Base-by-base conservation (phyloP, 1,140 invertebrate genomes). In the Lasioglossum baleicum region DNA sequence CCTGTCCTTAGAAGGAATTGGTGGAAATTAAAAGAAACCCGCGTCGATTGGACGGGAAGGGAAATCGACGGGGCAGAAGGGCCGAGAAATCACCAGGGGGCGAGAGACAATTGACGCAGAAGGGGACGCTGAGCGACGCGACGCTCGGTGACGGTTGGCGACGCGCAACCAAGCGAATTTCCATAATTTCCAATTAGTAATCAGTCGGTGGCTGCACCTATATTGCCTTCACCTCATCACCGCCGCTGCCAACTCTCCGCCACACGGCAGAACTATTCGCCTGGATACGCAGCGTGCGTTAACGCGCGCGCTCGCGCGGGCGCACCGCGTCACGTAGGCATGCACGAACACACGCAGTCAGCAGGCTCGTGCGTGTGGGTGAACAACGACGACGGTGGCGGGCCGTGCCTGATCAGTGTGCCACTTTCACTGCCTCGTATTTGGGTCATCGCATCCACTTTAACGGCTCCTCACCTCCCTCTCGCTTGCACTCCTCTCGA, bases 361-460 rank as follows among this genome's bases (percentile, higher is more conserved):
- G 17, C 15, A 2, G 73, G 56, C 22, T 80, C 22, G 75, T 58
- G 60, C 56, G 81, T 85, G 86, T 85, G 86, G 83, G 85, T 85
- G 85, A 88, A 85, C 83, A 88, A 85, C 83, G 87, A 80, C 70
- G 70, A 84, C 83, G 87, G 87, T 84, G 88, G 87, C 90, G 88
- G 82, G 48, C 89, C 85, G 88, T 88, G 90, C 89, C 90, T 91
- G 91, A 92, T 89, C 91, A 88, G 85, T 90, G 91, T 93, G 89
- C 90, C 88, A 93, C 92, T 93, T 92, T 93, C 92, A 92, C 91
- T 93, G 88, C 85, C 88, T 91, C 84, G 86, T 92, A 92, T 93
- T 92, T 93, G 83, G 92, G 91, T 92, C 92, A 91, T 87, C 90
- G 84, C 88, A 90, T 91, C 90, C 88, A 91, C 84, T 88, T 83